Base-by-base conservation (phyloP, 1,140 invertebrate species). In the Delia radicum region DNA sequence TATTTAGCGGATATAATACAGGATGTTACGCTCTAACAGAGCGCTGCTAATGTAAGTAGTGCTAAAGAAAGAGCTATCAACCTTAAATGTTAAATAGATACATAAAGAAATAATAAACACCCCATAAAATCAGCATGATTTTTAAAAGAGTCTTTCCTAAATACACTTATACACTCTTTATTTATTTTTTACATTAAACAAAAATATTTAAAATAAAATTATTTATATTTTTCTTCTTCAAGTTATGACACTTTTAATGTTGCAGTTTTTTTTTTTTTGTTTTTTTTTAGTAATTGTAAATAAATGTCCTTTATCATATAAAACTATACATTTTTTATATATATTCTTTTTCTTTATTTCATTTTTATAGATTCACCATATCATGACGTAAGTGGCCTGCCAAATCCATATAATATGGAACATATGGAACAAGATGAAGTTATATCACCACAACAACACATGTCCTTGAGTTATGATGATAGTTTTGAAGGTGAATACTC, bases 401-500 rank as follows among this genome's bases (percentile, higher is more conserved):
- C 94, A 15, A 93, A 95, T 87, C 93, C 94, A 24, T 96, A 95
- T 87, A 85, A 83, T 79, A 91, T 93, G 87, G 93, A 94, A 79
- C 92, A 91, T 80, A 90, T 93, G 85, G 91, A 92, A 81, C 92
- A 92, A 82, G 85, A 86, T 75, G 90, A 91, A 79, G 81, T 88
- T 74, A 93, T 95, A 84, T 92, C 92, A n/a, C 91, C 91, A 15
- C 92, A 93, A 71, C 92, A 93, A 81, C 94, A 95, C 85, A 90
- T 95, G 81, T 94, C 93, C 62, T 89, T 96, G 75, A 94, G 94
- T 82, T 96, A 96, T 87, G 96, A 97, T 87, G 95, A 96, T 87
- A 95, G 93, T 77, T 89, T 96, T 13, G 95, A 97, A 87, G 96
- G 94, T 67, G 95, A 95, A 8, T 97, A 96, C 86, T 96, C 95